A percentile compares a stretch with the other conserved stretches of the same genome.
phyloP scores from a whole-genome alignment of 2,113 vertebrate genomes.

The Tragelaphus strepsiceros region DNA sequence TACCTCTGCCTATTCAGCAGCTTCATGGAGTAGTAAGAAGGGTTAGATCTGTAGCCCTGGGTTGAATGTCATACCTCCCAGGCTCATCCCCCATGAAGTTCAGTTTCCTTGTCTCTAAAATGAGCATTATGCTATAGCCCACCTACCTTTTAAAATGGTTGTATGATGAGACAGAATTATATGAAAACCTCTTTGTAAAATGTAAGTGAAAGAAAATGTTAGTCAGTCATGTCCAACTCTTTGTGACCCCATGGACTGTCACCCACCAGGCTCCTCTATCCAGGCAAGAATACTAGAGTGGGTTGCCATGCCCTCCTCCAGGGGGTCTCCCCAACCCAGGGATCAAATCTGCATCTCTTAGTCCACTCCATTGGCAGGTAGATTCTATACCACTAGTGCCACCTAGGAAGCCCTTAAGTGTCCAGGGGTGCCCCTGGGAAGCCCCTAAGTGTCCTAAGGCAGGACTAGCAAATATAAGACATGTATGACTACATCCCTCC shows the following conservation, averaged over 20 bases:
- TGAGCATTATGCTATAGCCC: background rate
- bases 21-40: background rate
- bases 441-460: background rate
- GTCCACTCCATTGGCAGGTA: background rate
- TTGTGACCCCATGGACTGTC: background rate
- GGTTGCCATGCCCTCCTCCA: background rate
- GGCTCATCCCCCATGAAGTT: background rate
- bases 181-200: background rate
- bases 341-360: background rate
- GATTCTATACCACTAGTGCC: background rate
- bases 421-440: background rate
- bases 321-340: background rate
- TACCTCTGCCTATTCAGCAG: background rate
- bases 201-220: background rate
- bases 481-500: background rate
- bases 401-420: background rate
- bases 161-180: background rate
- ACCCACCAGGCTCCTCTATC: background rate
- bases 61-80: background rate
- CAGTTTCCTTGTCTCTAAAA: conserved; percentile 18
- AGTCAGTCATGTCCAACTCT: background rate
- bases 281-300: background rate
- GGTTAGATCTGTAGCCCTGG: background rate
- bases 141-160: background rate
- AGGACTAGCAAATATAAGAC: background rate